Base-by-base conservation (phyloP, 2,888 invertebrate genomes). In the Gandaritis pyraliata region DNA sequence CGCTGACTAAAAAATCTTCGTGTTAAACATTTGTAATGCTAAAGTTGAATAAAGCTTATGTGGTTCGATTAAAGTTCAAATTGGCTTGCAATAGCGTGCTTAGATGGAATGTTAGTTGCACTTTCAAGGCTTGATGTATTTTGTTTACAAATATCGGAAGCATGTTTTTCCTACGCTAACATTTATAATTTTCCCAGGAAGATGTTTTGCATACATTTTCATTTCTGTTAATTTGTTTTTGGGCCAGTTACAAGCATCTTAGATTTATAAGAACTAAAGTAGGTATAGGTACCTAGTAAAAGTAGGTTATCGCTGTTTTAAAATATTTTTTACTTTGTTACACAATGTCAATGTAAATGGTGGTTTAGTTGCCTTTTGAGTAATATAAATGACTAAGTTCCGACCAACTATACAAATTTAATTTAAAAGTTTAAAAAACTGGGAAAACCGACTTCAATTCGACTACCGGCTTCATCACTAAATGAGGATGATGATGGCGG, bases 91-190 rank as follows among this genome's bases (percentile, higher is more conserved):
- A 4, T 33, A 11, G 33, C 33, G 8, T 16, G 16, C 16, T 8
- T 10, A 4, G 85, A 85, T 88, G 87, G 82, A 81, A 81, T 85
- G 85, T 88, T 82, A 76, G 80, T 80, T 86, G 85, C 86, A 84
- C 82, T 72, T 77, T 79, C 90, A 90, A 90, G 90, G 90, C 82
- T 83, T 79, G 75, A 78, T 78, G 81, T 83, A n/a, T n/a, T n/a
- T 76, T 76, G 86, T 90, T 91, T 91, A 90, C 89, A 88, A 90
- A 90, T 87, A 80, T 75, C n/a, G 66, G 65, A 50, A 47, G 79
- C 77, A 78, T 75, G 89, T 83, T 88, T 88, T 86, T 86, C 83
- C 80, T 80, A 69, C 73, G 72, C 70, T 78, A 80, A 85, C 74
- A 85, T 88, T 85, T 85, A 87, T 88, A 84, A 85, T 87, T 84